These are phyloP conservation scores for Sebastes trivittatus DNA, from an alignment of 2,797 vertebrate species.

Conservation along the genomic window DNA sequence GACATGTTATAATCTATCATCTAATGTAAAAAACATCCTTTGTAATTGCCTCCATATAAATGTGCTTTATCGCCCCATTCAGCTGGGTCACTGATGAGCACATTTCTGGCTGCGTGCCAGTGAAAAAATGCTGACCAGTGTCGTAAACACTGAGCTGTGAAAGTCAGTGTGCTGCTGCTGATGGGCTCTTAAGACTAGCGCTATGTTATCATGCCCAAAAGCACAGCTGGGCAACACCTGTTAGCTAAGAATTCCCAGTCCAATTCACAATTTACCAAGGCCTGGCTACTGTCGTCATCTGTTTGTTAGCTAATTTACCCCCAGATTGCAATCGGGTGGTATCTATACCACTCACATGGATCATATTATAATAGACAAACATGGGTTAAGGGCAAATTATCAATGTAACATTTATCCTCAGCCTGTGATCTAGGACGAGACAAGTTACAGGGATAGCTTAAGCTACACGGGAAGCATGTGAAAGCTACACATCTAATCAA, in stretches of 20 bases:
- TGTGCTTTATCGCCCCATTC: slow-evolving; percentile 32
- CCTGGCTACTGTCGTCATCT: slow-evolving; percentile 40
- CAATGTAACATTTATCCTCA: slow-evolving; percentile 3
- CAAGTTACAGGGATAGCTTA: not conserved
- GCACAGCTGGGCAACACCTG: slow-evolving; percentile 81
- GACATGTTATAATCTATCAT: not conserved
- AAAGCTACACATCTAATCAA: slow-evolving; percentile 10
- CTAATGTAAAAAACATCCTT: not conserved
- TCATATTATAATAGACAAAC: slow-evolving; percentile 15
- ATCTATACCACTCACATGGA: slow-evolving; percentile 3
- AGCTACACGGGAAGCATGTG: not conserved
- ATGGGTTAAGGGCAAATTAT: slow-evolving; percentile 1
- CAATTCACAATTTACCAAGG: slow-evolving; percentile 58
- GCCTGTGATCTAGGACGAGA: not conserved
- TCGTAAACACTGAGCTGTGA: slow-evolving; percentile 78
- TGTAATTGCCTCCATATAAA: slow-evolving; percentile 33
- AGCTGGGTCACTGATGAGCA: slow-evolving; percentile 51
- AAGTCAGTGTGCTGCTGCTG: slow-evolving; percentile 77
- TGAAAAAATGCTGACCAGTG: slow-evolving; percentile 73
- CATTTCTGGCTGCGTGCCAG: slow-evolving; percentile 59
- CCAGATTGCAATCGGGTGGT: slow-evolving; percentile 21
- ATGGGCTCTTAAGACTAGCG: slow-evolving; percentile 69
- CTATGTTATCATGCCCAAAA: slow-evolving; percentile 69
- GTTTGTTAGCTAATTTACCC: slow-evolving; percentile 55
- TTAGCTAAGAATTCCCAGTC: slow-evolving; percentile 55